phyloP scores from a whole-genome alignment of 92 coral and sea anemone species.

The Bergia sp. region DNA sequence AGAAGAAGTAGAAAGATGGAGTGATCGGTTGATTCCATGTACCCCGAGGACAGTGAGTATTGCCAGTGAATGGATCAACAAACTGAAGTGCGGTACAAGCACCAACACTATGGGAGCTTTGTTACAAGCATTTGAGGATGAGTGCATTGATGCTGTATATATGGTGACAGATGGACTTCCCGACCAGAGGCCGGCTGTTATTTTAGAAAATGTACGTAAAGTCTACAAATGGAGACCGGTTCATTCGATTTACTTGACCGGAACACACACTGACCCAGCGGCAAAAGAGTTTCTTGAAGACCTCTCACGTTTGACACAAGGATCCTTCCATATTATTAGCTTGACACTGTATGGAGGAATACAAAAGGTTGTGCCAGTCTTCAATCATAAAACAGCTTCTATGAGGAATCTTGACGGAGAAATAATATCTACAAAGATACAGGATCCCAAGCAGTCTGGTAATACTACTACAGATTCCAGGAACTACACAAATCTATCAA shows the following conservation, averaged over 20 bases:
- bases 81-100: conserved; percentile 86
- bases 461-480: background rate
- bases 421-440: conserved; percentile 52
- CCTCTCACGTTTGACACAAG: conserved; percentile 85
- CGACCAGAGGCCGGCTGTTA: conserved; percentile 88
- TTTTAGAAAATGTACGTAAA: conserved; percentile 81
- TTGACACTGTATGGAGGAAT: conserved; percentile 81
- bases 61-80: conserved; percentile 86
- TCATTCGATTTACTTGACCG: conserved; percentile 88
- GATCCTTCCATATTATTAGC: conserved; percentile 85
- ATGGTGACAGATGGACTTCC: conserved; percentile 96
- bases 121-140: conserved; percentile 88
- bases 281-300: conserved; percentile 88
- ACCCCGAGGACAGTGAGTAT: conserved; percentile 85
- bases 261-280: conserved; percentile 87
- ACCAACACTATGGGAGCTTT: conserved; percentile 96
- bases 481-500: background rate
- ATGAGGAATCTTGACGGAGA: conserved; percentile 65
- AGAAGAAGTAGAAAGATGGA: conserved; percentile 86
- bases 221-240: conserved; percentile 84
- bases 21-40: conserved; percentile 81
- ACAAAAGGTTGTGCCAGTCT: conserved; percentile 81
- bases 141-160: conserved; percentile 87
- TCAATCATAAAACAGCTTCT: conserved; percentile 73
- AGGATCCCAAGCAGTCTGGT: background rate